phyloP scores from a whole-genome alignment of 2,113 vertebrate species.

The Ondatra zibethicus region DNA sequence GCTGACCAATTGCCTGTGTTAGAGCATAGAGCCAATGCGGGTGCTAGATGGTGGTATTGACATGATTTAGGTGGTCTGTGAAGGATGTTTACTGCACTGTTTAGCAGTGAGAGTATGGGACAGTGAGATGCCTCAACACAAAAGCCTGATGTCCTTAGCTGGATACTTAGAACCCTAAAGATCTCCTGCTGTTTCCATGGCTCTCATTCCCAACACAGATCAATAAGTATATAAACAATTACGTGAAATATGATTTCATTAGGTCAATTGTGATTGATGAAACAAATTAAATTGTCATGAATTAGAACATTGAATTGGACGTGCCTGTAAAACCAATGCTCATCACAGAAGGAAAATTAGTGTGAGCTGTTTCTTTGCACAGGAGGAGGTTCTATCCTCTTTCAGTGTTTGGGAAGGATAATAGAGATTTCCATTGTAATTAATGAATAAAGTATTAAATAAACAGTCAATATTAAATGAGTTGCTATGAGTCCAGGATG shows the following conservation, averaged over 20 bases:
- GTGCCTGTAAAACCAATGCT: background rate
- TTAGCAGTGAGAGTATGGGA: background rate
- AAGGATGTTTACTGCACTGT: background rate
- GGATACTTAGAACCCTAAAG: too few species aligned
- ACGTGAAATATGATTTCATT: background rate
- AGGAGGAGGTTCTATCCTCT: background rate
- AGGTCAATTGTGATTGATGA: background rate
- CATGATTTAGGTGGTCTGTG: background rate
- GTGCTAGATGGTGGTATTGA: background rate
- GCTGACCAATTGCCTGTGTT: background rate
- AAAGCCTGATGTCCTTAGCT: background rate
- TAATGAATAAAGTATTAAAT: background rate
- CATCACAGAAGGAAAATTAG: background rate
- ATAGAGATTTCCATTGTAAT: background rate
- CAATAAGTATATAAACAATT: background rate
- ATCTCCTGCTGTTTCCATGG: too few species aligned
- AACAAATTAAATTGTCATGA: background rate
- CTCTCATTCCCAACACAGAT: background rate
- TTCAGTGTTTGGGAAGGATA: background rate
- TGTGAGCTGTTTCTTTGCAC: background rate
- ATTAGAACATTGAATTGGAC: background rate
- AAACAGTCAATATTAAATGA: background rate
- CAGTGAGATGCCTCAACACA: accelerated
- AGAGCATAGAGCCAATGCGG: background rate
- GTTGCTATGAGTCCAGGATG: background rate